phyloP scores from a whole-genome alignment of 1,140 invertebrate genomes.

The Anastrepha ludens region DNA sequence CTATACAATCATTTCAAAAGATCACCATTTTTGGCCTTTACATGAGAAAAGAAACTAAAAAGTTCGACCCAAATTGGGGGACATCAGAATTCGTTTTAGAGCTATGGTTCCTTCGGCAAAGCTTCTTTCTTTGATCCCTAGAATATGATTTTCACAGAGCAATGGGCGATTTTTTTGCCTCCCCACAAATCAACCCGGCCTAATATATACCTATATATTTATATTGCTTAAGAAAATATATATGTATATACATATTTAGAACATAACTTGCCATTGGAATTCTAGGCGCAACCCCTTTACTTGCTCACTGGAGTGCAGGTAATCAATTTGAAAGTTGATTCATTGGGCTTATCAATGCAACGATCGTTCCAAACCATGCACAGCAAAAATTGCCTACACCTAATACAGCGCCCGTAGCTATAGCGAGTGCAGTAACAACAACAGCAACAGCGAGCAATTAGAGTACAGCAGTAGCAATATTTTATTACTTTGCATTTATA shows the following conservation, averaged over 20 bases:
- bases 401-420: background rate
- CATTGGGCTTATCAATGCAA: constrained; percentile 38
- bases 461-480: background rate
- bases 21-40: too few relatives aligned
- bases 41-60: too few relatives aligned
- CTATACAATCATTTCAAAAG: too few relatives aligned
- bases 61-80: too few relatives aligned
- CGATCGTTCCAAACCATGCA: constrained; percentile 4
- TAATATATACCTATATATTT: too few relatives aligned
- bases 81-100: too few relatives aligned
- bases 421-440: background rate
- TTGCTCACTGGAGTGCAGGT: constrained; percentile 16
- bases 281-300: background rate
- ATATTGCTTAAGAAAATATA: too few relatives aligned
- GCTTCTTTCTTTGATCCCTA: too few relatives aligned
- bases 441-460: background rate
- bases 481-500: background rate
- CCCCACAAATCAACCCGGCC: too few relatives aligned
- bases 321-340: constrained; percentile 52
- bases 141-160: too few relatives aligned
- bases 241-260: background rate
- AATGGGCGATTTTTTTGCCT: too few relatives aligned
- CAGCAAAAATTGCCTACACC: background rate
- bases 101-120: too few relatives aligned
- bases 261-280: background rate